Percentiles rank a stretch among this genome's conserved stretches.
These are phyloP conservation scores for Siderastrea siderea DNA, from an alignment of 92 coral and sea anemone genomes.

Conservation along the genomic window DNA sequence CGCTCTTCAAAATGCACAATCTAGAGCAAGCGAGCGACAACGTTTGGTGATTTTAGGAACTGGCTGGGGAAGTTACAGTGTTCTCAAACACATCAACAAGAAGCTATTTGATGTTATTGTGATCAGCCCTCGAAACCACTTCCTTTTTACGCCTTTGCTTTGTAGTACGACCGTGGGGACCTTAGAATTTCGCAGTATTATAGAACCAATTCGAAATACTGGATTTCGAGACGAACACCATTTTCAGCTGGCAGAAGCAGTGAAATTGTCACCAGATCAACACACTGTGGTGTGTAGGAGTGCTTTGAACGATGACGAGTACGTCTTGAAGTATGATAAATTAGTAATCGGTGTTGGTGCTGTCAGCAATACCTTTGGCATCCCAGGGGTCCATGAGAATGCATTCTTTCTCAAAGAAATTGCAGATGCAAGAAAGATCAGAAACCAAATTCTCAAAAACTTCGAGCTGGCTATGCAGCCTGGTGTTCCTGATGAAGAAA, in stretches of 20 bases:
- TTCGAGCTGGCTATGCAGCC: slow-evolving; percentile 99
- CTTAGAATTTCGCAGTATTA: slow-evolving; percentile 96
- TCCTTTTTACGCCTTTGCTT: slow-evolving; percentile 92
- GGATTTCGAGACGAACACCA: slow-evolving; percentile 99
- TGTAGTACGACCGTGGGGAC: slow-evolving; percentile 99
- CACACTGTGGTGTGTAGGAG: slow-evolving; percentile 81
- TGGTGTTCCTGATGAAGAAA: slow-evolving; percentile 81
- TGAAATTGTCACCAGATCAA: slow-evolving; percentile 67
- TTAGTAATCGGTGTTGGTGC: slow-evolving; percentile 98
- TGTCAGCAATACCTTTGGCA: slow-evolving; percentile 94
- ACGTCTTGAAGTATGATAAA: slow-evolving; percentile 86
- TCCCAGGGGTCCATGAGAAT: slow-evolving; percentile 92
- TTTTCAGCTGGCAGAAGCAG: slow-evolving; percentile 95
- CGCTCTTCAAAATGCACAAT: slow-evolving; percentile 5
- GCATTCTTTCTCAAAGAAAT: slow-evolving; percentile 96
- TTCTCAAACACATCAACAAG: slow-evolving; percentile 89
- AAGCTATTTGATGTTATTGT: slow-evolving; percentile 95
- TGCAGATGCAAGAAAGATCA: slow-evolving; percentile 96
- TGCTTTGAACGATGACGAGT: slow-evolving; percentile 77
- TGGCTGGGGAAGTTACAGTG: slow-evolving; percentile 99
- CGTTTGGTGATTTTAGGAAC: slow-evolving; percentile 93
- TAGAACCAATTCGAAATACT: slow-evolving; percentile 94
- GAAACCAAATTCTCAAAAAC: slow-evolving; percentile 94
- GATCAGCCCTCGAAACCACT: slow-evolving; percentile 96
- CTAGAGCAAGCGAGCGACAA: slow-evolving; percentile 48